A percentile compares a stretch with the other conserved stretches of the same genome.
Conservation (phyloP, 2,113 vertebrate genomes). For the Dasyurus viverrinus region DNA sequence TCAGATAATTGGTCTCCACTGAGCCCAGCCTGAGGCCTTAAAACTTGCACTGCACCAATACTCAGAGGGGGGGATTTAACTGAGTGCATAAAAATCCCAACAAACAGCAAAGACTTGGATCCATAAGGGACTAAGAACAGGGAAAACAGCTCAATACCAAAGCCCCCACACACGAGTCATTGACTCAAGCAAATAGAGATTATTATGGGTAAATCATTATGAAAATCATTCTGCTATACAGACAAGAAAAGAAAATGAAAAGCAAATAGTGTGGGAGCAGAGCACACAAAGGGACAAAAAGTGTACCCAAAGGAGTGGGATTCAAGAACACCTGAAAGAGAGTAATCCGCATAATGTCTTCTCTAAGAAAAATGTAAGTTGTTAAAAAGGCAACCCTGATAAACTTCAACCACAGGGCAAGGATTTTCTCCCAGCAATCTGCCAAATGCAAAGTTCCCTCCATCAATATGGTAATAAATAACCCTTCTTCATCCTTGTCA, state of each 20-base stretch:
- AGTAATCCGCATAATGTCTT: background rate
- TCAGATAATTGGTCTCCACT: background rate
- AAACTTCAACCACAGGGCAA: background rate
- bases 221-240: background rate
- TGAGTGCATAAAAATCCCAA: background rate
- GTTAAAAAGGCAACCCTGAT: background rate
- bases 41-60: background rate
- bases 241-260: background rate
- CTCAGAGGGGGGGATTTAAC: background rate
- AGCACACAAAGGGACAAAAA: background rate
- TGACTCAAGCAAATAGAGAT: slow-evolving; percentile 32
- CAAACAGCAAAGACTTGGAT: background rate
- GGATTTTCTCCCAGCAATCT: background rate
- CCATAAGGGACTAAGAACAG: background rate
- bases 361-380: background rate
- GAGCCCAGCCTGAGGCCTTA: background rate
- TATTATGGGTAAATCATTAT: background rate
- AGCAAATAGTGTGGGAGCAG: rapidly evolving
- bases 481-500: background rate
- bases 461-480: background rate
- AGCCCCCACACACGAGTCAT: background rate
- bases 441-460: background rate
- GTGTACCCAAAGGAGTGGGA: rapidly evolving
- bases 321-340: background rate
- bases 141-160: background rate